Conservation (phyloP, 2,113 vertebrate species). For the Plectropomus leopardus region DNA sequence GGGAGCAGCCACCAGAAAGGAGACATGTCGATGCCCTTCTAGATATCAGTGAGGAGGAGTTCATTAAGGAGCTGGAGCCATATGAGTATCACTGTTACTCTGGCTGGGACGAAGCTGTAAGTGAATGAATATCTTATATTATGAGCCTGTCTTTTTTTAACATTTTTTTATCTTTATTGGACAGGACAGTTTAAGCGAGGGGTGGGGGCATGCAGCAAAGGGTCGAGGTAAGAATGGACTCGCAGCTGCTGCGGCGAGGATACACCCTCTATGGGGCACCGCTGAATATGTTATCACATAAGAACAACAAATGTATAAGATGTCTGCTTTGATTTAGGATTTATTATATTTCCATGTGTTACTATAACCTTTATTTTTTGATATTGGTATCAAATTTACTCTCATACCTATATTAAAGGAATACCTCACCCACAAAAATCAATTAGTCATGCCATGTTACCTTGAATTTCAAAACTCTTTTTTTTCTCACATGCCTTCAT, state of each 20-base stretch:
- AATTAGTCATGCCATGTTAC: too few species aligned
- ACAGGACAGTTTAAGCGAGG: too few species aligned
- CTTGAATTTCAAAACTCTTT: too few species aligned
- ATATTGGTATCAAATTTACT: background rate
- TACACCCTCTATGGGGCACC: too few species aligned
- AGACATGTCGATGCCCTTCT: slow-evolving; percentile 82
- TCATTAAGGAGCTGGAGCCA: slow-evolving; percentile 73
- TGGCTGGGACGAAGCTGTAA: slow-evolving; percentile 90
- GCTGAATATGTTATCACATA: background rate
- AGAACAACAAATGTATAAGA: background rate
- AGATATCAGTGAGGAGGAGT: slow-evolving; percentile 82
- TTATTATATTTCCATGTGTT: background rate
- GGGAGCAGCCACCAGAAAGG: slow-evolving; percentile 61
- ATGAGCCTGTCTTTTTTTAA: background rate
- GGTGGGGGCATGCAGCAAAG: too few species aligned
- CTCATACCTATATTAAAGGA: too few species aligned
- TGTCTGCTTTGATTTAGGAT: background rate
- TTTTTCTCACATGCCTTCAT: too few species aligned
- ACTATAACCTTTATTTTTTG: background rate
- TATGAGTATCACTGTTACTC: slow-evolving; percentile 68
- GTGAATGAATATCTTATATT: slow-evolving; percentile 51
- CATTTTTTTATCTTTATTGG: background rate
- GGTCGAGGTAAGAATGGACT: too few species aligned
- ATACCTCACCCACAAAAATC: too few species aligned
- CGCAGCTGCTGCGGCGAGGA: too few species aligned